Conservation (phyloP, 2,113 vertebrate genomes). For the Tenrec ecaudatus region DNA sequence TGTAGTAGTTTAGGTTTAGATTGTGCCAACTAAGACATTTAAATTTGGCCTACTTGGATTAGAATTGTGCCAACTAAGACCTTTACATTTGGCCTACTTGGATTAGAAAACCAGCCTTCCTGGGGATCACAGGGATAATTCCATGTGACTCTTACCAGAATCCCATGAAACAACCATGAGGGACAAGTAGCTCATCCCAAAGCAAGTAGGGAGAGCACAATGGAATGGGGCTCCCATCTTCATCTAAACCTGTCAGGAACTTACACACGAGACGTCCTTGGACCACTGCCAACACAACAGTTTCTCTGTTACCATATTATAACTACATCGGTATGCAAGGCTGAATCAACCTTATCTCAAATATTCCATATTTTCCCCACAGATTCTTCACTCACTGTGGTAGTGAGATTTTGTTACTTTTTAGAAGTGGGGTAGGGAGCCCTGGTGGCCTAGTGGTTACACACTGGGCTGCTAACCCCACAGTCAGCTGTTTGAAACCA, state of each 20-base stretch:
- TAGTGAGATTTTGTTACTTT: constrained; percentile 39
- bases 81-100: constrained; percentile 19
- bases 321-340: background rate
- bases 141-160: constrained; percentile 25
- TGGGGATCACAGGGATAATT: background rate
- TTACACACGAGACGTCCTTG: background rate
- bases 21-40: background rate
- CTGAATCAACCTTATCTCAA: background rate
- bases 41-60: constrained; percentile 13
- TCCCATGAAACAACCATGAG: background rate
- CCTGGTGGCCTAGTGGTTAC: too few species aligned
- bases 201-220: background rate
- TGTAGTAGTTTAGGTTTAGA: background rate
- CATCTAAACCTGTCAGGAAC: background rate
- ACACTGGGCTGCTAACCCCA: too few species aligned
- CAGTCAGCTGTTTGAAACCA: too few species aligned
- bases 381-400: constrained; percentile 13
- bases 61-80: background rate
- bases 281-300: background rate
- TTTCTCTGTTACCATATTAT: background rate
- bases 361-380: background rate
- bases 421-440: background rate
- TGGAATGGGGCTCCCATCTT: background rate
- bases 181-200: background rate
- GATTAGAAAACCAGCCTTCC: background rate